phyloP scores from a whole-genome alignment of 1,140 invertebrate genomes.

The Dendroctonus valens region DNA sequence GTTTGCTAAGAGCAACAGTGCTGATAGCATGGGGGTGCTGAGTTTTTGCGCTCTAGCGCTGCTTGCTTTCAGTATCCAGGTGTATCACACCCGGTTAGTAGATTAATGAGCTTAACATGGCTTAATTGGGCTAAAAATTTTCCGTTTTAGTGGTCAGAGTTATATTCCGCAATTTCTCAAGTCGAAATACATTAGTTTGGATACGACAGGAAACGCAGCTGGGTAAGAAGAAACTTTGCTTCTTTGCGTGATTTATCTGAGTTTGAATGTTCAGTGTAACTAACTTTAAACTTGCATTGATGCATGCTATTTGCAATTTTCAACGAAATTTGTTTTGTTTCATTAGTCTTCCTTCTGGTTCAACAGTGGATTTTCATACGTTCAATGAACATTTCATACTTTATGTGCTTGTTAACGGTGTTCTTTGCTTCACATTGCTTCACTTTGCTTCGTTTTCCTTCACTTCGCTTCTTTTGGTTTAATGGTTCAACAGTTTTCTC shows the following conservation, averaged over 20 bases:
- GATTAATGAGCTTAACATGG: not conserved
- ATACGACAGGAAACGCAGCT: not conserved
- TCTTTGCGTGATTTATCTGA: not conserved
- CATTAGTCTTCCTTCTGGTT: too few species aligned
- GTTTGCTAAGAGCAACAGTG: constrained; percentile 12
- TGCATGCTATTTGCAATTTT: too few species aligned
- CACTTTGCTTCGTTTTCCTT: too few species aligned
- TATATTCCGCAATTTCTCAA: constrained; percentile 22
- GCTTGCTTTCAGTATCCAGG: not conserved
- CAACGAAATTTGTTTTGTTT: too few species aligned
- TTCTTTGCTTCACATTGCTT: too few species aligned
- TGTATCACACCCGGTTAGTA: too few species aligned
- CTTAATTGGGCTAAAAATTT: not conserved
- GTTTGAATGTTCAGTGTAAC: not conserved
- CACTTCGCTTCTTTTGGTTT: too few species aligned
- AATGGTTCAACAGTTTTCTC: too few species aligned
- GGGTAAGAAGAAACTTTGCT: constrained; percentile 7
- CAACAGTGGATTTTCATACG: too few species aligned
- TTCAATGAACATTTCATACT: too few species aligned
- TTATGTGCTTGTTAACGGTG: too few species aligned
- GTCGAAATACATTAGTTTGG: constrained; percentile 11
- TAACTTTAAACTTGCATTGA: not conserved
- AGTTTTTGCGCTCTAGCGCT: constrained; percentile 7
- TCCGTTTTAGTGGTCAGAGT: constrained; percentile 6
- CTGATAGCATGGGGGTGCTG: constrained; percentile 9